A percentile compares a stretch with the other conserved stretches of the same genome.
Evolutionary conservation across 2,113 vertebrate genomes (phyloP).

Genomic region (Colossoma macropomum): DNA sequence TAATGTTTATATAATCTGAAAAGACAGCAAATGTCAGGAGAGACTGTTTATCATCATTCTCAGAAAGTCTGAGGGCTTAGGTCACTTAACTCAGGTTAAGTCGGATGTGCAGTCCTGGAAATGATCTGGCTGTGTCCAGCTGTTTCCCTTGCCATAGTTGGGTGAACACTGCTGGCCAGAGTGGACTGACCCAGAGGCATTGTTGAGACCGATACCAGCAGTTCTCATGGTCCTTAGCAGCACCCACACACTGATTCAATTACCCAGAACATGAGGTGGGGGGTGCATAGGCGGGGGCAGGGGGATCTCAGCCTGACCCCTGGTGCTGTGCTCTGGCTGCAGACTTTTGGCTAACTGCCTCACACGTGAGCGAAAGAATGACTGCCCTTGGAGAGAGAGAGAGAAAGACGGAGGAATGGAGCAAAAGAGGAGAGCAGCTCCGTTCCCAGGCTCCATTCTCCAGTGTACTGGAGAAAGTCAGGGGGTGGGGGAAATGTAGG

Average conservation of each 20-base stretch:
- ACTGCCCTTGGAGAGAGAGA: conserved; percentile 62
- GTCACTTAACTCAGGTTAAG: neutral
- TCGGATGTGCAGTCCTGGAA: neutral
- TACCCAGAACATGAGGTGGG: conserved; percentile 57
- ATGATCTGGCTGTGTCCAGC: neutral
- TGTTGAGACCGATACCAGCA: neutral
- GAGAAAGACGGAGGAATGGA: conserved; percentile 25
- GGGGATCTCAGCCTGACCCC: conserved; percentile 27
- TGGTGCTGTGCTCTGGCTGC: conserved; percentile 55
- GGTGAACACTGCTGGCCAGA: conserved; percentile 10
- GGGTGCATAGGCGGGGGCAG: conserved; percentile 22
- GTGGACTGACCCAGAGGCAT: conserved; percentile 13
- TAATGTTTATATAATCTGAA: no score
- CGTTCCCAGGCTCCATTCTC: conserved; percentile 70
- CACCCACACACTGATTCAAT: conserved; percentile 54
- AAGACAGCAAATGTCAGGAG: neutral
- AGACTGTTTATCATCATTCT: neutral
- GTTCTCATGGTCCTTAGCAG: conserved; percentile 52
- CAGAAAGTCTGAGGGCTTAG: neutral
- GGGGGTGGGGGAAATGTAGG: neutral
- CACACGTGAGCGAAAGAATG: conserved; percentile 72
- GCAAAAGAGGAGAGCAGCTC: conserved; percentile 44
- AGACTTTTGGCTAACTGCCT: conserved; percentile 68
- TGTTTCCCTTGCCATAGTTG: conserved; percentile 8
- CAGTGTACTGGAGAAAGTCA: conserved; percentile 57